These are phyloP conservation scores for Otocyon megalotis DNA, from an alignment of 2,113 vertebrate genomes.

Conservation along the genomic window DNA sequence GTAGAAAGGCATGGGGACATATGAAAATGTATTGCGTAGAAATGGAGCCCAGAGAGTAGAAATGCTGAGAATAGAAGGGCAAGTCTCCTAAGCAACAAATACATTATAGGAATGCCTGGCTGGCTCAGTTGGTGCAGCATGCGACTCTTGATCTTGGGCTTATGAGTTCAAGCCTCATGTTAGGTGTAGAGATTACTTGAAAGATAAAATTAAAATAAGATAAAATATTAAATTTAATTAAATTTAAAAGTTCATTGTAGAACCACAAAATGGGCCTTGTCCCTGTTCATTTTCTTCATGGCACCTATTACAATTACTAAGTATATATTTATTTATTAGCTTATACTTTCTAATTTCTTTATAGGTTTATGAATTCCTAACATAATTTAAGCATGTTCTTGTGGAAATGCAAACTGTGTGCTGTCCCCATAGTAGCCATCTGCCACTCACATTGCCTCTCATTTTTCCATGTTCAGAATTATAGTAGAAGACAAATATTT, in stretches of 20 bases:
- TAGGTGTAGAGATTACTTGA: neutral
- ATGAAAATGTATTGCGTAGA: neutral
- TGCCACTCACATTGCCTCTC: neutral
- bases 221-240: neutral
- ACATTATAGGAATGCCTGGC: neutral
- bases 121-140: neutral
- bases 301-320: neutral
- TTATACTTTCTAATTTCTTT: constrained; percentile 11
- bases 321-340: neutral
- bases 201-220: neutral
- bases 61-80: neutral
- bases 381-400: neutral
- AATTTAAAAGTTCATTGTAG: neutral
- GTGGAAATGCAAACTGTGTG: neutral
- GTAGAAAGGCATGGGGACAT: neutral
- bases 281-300: neutral
- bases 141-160: neutral
- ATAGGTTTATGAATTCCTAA: neutral
- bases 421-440: neutral
- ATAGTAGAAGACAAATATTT: neutral
- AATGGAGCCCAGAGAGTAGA: neutral
- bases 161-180: neutral
- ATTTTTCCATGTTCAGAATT: neutral
- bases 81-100: neutral
- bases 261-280: neutral